phyloP scores from a whole-genome alignment of 2,797 vertebrate genomes.

The Cyclura pinguis region DNA sequence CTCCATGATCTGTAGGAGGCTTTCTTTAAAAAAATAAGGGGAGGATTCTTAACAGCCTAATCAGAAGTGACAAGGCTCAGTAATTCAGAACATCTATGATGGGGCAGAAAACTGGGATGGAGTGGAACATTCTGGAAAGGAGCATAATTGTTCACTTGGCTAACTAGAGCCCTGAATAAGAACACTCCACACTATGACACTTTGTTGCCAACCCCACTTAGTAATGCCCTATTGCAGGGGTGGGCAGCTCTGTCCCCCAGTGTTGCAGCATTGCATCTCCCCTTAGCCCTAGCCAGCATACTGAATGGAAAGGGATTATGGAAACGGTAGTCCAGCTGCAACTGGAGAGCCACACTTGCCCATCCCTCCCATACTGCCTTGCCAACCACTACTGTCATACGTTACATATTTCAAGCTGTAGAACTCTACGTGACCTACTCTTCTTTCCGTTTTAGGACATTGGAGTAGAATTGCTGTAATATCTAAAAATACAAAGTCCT shows the following conservation, averaged over 20 bases:
- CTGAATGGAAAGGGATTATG: background rate
- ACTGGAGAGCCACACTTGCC: background rate
- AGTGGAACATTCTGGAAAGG: background rate
- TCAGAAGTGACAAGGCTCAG: no score
- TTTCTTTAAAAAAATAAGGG: background rate
- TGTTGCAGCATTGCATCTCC: background rate
- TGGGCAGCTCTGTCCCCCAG: background rate
- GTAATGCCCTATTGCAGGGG: background rate
- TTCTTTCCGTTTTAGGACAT: slow-evolving; percentile 32
- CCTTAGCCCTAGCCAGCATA: background rate
- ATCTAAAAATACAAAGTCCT: slow-evolving; percentile 42
- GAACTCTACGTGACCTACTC: slow-evolving; percentile 27
- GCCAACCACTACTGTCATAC: slow-evolving; percentile 31
- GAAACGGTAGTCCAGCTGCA: background rate
- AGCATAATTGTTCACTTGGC: no score
- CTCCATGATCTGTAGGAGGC: background rate
- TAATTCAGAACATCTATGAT: background rate
- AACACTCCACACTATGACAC: background rate
- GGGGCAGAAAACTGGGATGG: background rate
- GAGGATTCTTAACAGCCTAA: background rate
- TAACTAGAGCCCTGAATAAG: background rate
- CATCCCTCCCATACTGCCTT: slow-evolving; percentile 43
- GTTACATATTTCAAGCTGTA: slow-evolving; percentile 22
- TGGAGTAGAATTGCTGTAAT: slow-evolving; percentile 36
- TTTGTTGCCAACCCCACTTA: background rate